Conservation (phyloP, 2,113 vertebrate genomes). For the Amphiprion ocellaris region DNA sequence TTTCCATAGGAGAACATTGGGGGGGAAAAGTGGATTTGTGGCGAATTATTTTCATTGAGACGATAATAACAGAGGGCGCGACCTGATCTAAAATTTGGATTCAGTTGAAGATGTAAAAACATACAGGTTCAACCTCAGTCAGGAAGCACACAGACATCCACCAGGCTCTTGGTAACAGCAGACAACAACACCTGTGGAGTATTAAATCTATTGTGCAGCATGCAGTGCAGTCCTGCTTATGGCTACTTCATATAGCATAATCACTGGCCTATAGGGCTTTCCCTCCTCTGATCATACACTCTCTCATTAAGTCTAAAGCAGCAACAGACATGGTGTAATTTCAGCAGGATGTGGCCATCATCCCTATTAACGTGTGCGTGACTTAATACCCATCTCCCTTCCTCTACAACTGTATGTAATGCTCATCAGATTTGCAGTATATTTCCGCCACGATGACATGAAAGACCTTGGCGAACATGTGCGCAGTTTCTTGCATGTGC, state of each 20-base stretch:
- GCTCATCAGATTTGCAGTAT: constrained; percentile 61
- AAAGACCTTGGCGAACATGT: constrained; percentile 60
- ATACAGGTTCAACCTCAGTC: constrained; percentile 24
- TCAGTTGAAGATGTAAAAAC: constrained; percentile 27
- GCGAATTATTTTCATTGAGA: constrained; percentile 51
- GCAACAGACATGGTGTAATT: constrained; percentile 77
- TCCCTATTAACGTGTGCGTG: constrained; percentile 71
- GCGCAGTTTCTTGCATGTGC: constrained; percentile 50
- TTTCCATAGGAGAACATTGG: constrained; percentile 47
- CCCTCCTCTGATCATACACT: constrained; percentile 41
- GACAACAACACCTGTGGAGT: constrained; percentile 68
- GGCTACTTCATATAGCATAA: constrained; percentile 71
- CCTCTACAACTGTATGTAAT: constrained; percentile 60
- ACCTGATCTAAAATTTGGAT: constrained; percentile 25
- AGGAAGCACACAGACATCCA: constrained; percentile 48
- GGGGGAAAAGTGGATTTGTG: constrained; percentile 22
- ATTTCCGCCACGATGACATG: constrained; percentile 62
- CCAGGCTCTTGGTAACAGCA: constrained; percentile 41
- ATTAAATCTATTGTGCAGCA: constrained; percentile 51
- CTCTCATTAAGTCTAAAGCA: constrained; percentile 75
- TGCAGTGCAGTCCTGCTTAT: constrained; percentile 54
- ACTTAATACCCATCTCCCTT: constrained; percentile 74
- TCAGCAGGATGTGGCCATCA: constrained; percentile 77
- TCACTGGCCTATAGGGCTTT: constrained; percentile 70
- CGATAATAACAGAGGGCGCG: constrained; percentile 15